Conservation (phyloP, 2,888 invertebrate genomes). For the Adineta ricciae region DNA sequence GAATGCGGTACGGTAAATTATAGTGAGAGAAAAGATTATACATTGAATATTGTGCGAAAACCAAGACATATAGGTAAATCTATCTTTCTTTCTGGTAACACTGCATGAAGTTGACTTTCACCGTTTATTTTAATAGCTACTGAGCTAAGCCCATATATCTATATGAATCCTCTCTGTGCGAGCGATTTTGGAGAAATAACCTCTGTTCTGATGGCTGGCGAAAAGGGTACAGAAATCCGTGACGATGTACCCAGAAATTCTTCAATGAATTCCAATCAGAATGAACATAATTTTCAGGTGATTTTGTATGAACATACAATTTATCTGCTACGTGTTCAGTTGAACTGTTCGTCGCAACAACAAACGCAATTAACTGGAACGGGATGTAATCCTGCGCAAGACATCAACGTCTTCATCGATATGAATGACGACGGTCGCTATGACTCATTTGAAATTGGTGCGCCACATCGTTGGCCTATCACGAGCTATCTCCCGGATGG, state of each 20-base stretch:
- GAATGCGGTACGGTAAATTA: neutral
- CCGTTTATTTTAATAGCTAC: neutral
- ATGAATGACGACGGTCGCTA: too few species aligned
- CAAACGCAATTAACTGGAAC: neutral
- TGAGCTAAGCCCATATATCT: neutral
- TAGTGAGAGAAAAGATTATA: neutral
- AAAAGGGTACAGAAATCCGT: neutral
- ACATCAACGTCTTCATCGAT: too few species aligned
- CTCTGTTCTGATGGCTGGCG: neutral
- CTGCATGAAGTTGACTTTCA: too few species aligned
- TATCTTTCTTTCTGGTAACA: neutral
- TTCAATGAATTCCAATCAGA: too few species aligned
- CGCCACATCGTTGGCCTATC: too few species aligned
- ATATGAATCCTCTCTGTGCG: too few species aligned
- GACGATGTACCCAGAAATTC: neutral
- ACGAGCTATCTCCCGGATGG: neutral
- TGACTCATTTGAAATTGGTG: too few species aligned
- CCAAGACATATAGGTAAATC: neutral
- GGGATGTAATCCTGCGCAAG: too few species aligned
- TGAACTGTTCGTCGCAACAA: neutral
- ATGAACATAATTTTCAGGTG: neutral
- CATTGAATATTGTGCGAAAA: neutral
- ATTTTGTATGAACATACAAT: neutral
- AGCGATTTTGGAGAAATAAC: neutral
- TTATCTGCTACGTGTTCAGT: neutral